These are phyloP conservation scores for Urosaurus nigricauda DNA, from an alignment of 2,797 vertebrate species.

Conservation along the genomic window DNA sequence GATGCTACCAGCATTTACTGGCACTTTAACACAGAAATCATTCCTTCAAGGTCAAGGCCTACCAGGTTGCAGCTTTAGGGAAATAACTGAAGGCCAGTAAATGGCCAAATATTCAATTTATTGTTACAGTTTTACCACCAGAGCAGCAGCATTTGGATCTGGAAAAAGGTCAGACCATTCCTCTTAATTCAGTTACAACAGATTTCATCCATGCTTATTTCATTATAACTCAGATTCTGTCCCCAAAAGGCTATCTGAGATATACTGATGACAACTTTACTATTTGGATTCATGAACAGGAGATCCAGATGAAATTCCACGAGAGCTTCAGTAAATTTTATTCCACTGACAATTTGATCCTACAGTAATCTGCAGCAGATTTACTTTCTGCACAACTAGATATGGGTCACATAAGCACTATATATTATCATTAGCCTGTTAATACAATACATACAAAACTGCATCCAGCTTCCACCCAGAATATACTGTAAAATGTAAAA, in stretches of 20 bases:
- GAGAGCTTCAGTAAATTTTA: background rate
- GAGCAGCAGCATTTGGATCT: background rate
- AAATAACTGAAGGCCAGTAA: background rate
- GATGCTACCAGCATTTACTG: background rate
- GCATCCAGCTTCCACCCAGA: background rate
- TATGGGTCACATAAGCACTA: background rate
- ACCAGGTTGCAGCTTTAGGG: background rate
- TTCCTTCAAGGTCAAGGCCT: background rate
- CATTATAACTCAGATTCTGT: background rate
- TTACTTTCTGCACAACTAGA: background rate
- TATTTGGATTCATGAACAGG: background rate
- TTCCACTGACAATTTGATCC: background rate
- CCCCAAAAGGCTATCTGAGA: too few species aligned
- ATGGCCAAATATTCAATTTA: background rate
- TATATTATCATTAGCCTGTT: background rate
- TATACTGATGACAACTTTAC: background rate
- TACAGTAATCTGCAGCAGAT: background rate
- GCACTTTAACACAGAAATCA: background rate
- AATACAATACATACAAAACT: background rate
- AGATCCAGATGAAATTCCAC: too few species aligned
- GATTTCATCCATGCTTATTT: background rate
- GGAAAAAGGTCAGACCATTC: background rate
- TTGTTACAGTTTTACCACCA: background rate
- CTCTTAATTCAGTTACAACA: background rate
- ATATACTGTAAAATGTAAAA: background rate